Evolutionary conservation across 2,113 vertebrate species (phyloP), one percentile per base, ranked within the genome.

Genomic region (Oryzias javanicus): DNA sequence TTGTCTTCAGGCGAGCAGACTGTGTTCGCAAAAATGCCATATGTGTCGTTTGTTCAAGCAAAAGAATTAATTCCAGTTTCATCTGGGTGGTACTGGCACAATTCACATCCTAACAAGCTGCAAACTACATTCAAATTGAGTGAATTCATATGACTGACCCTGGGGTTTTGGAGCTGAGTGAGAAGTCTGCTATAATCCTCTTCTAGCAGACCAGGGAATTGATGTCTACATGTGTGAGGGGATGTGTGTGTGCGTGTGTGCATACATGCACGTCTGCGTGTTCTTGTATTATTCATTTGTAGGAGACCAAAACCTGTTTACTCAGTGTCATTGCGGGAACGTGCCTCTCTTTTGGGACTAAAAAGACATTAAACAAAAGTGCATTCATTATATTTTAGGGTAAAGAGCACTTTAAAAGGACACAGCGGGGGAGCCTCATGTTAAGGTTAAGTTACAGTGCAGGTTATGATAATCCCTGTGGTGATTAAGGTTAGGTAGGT

Each of bases 81-180:
- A 79, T 62, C 53, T 59, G 53, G 40, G 66, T 74, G 66, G 49
- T 49, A 74, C 42, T 67, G 57, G 62, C 57, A 70, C 49, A 65
- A 58, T 64, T 69, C 64, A 64, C 40, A 62, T 44, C 52, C 52
- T 73, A 71, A 71, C 49, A 70, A 71, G 67, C 63, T 64, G 54
- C 67, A 71, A 74, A 70, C 62, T 51, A 74, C 59, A 74, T 79
- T 63, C 71, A 70, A 70, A 79, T 67, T 55, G 46, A 79, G 57
- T 62, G 52, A 70, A 49, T 74, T 78, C 52, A 69, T 61, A 58
- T 49, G 56, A 54, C 70, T 62, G 65, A 73, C 70, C 70, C 65
- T 54, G 42, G 62, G 62, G 67, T 63, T 79, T 70, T 59, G 52
- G 45, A 60, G 68, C 41, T 50, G 57, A 78, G 66, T 54, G 49